These are phyloP conservation scores for Salvelinus namaycush DNA, from an alignment of 2,113 vertebrate genomes.

Conservation along the genomic window DNA sequence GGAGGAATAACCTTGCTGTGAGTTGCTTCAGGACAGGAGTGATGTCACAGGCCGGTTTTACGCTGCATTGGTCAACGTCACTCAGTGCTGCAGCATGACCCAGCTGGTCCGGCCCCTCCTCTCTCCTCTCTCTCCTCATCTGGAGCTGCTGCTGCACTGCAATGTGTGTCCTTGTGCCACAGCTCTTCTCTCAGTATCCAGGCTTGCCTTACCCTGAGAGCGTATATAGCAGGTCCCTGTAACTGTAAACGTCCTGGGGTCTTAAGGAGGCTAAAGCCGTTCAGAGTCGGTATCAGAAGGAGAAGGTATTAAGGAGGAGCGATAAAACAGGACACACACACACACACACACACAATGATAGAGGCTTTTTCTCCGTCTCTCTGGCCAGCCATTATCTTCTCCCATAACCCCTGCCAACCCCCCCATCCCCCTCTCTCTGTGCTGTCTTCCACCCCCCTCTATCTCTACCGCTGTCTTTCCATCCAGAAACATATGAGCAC, in stretches of 20 bases:
- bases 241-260: too few species aligned
- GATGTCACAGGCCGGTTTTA: slow-evolving; percentile 63
- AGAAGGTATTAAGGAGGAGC: too few species aligned
- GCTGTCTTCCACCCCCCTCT: background rate
- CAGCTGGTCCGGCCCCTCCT: slow-evolving; percentile 25
- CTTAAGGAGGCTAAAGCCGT: too few species aligned
- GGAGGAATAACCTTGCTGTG: slow-evolving; percentile 71
- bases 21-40: slow-evolving; percentile 62
- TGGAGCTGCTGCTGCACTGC: background rate
- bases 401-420: background rate
- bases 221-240: too few species aligned
- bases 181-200: background rate
- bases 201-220: too few species aligned
- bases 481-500: slow-evolving; percentile 32
- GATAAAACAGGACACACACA: too few species aligned
- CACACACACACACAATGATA: too few species aligned
- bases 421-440: background rate
- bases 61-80: slow-evolving; percentile 62
- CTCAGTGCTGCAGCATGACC: slow-evolving; percentile 60
- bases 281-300: too few species aligned
- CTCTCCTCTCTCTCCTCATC: background rate
- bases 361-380: too few species aligned
- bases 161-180: background rate
- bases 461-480: slow-evolving; percentile 14
- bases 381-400: slow-evolving; percentile 14